Conservation (phyloP, 2,113 vertebrate species). For the Mirounga angustirostris region DNA sequence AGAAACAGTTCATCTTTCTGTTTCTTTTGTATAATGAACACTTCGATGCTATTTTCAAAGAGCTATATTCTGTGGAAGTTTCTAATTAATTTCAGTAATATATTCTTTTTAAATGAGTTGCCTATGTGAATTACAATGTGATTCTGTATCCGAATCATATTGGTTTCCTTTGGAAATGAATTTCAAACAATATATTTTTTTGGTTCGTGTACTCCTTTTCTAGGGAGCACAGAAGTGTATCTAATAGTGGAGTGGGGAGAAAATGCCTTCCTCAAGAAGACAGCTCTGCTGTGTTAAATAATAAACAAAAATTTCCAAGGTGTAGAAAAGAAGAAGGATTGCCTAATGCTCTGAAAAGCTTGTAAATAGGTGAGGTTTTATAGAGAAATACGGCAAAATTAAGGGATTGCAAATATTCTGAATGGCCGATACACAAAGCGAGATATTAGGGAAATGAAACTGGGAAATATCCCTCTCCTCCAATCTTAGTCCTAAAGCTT, state of each 20-base stretch:
- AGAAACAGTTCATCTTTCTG: neutral
- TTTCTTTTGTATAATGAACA: neutral
- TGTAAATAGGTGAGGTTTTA: neutral
- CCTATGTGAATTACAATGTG: neutral
- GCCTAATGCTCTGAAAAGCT: neutral
- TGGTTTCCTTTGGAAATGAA: slow-evolving; percentile 52
- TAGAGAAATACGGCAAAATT: neutral
- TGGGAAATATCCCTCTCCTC: neutral
- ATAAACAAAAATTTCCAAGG: neutral
- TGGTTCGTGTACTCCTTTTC: neutral
- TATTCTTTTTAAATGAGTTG: slow-evolving; percentile 24
- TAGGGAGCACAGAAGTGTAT: neutral
- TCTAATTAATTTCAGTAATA: slow-evolving; percentile 42
- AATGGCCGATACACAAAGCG: neutral
- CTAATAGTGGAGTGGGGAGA: neutral
- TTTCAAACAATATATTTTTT: neutral
- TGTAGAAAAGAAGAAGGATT: neutral
- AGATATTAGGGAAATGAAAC: neutral
- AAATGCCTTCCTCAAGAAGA: neutral
- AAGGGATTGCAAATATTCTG: neutral
- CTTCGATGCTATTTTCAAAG: neutral
- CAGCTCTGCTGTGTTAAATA: neutral
- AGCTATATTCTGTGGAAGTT: neutral
- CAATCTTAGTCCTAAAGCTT: neutral
- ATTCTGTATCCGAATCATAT: neutral